Evolutionary conservation across 2,797 vertebrate genomes (phyloP).

Genomic region (Anabas testudineus): DNA sequence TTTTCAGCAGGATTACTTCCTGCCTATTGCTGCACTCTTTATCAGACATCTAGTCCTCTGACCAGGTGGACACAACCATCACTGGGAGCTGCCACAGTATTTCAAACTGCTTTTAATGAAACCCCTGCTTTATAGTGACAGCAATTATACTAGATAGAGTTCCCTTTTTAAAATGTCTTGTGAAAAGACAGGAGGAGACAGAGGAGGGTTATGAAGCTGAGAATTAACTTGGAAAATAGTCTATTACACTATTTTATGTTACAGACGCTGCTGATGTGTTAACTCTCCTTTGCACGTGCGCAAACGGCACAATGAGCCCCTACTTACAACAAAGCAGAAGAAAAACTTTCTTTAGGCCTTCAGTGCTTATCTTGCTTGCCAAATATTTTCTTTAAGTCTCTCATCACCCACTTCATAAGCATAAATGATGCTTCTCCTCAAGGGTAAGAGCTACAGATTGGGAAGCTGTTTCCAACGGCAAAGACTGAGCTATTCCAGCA

Average conservation of each 20-base stretch:
- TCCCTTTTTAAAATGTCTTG: slow-evolving; percentile 51
- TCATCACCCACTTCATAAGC: slow-evolving; percentile 21
- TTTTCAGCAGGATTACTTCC: not conserved
- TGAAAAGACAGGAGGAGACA: slow-evolving; percentile 42
- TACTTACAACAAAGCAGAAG: not conserved
- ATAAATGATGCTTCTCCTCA: slow-evolving; percentile 33
- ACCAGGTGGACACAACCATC: slow-evolving; percentile 27
- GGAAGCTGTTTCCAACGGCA: slow-evolving; percentile 25
- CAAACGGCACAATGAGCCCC: not conserved
- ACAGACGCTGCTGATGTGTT: slow-evolving; percentile 24
- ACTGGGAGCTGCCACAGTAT: slow-evolving; percentile 32
- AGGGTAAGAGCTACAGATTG: slow-evolving; percentile 26
- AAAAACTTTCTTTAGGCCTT: not conserved
- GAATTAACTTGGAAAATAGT: slow-evolving; percentile 58
- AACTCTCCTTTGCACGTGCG: not conserved
- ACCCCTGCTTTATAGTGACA: slow-evolving; percentile 41
- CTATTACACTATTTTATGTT: slow-evolving; percentile 54
- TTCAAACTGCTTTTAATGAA: slow-evolving; percentile 35
- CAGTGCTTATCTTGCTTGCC: slow-evolving; percentile 24
- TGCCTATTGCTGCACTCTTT: slow-evolving; percentile 3
- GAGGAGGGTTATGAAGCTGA: slow-evolving; percentile 44
- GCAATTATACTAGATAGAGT: slow-evolving; percentile 34
- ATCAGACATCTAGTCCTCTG: not conserved
- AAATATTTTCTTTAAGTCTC: slow-evolving; percentile 30
- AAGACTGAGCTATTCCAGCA: slow-evolving; percentile 20